Base-by-base conservation (phyloP, 1,140 invertebrate species). In the Drosophila pallidifrons region DNA sequence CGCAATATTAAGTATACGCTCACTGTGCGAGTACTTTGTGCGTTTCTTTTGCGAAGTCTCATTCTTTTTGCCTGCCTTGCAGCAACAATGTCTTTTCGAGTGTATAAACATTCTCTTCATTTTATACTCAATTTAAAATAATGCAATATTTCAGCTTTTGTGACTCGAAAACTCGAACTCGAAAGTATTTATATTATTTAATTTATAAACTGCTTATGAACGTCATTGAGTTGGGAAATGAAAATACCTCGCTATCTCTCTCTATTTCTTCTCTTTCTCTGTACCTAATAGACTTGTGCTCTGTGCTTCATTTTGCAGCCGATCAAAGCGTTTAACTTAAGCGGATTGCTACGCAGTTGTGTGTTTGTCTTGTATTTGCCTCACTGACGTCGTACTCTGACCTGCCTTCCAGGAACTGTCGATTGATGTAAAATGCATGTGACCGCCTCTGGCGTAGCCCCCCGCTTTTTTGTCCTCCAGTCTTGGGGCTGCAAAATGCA, bases 1-100 rank as follows among this genome's bases (percentile, higher is more conserved):
- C 81, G 73, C 75, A 71, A 75, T 63, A 83, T 88, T 88, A 89
- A 89, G 71, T 83, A 89, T 73, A 89, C 85, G 81, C 77, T 16
- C n/a, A 25, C 7, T 13, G 28, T 28, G 0, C 51, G 28, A 52
- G n/a, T 20, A 20, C 46, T 28, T 52, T 52, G 10, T 16, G 13
- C 32, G 16, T 38, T 38, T 38, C 35, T 38, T 38, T 38, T 38
- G 7, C 20, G 20, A 3, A 3, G 7, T 38, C 35, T 55, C 52
- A 55, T 55, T 38, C 10, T 28, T 38, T 15, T 13, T 11, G 11
- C 8, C 3, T 6, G 28, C 5, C 28, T 25, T 3, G 28, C n/a
- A 28, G 45, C 20, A 8, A 55, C 52, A 55, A 16, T 38, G 49
- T 38, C n/a, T 28, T 32, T 30, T 38, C 6, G 28, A 16, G n/a